Evolutionary conservation across 1,140 invertebrate species (phyloP), one percentile per base, ranked within the genome.

Genomic region (Scaptomyza hsui): DNA sequence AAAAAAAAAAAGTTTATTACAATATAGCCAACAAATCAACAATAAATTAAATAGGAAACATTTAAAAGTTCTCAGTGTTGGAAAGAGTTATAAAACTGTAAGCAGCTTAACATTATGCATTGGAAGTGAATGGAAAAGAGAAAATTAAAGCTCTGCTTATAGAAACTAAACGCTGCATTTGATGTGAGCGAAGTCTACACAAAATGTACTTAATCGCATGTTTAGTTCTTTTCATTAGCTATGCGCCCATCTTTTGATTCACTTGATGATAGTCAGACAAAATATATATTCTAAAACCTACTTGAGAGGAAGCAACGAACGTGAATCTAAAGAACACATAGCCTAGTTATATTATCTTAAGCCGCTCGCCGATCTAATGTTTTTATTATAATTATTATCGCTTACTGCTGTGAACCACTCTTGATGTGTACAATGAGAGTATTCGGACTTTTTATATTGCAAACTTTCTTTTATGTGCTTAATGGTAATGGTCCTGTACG

Each of bases 181-280:
- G 49, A 63, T 75, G 45, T 47, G 41, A 41, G 26, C 35, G 57
- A 35, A 35, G 32, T 68, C 63, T 41, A 56, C 51, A 41, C 56
- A 21, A 72, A 59, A 67, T 77, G 78, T 80, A 77, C 78, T 80
- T 80, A 82, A 80, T 64, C 44, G 62, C 73, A 64, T 64, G 57
- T 77, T 81, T 72, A 69, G 64, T 72, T 69, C 55, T 48, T 37
- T 45, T 1, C 3, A 9, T 37, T n/a, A 37, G 32, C 12, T n/a
- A 37, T 24, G 26, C 63, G 35, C 48, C 41, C 41, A 44, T 12
- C 44, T 52, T 2, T 37, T n/a, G 10, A 56, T 13, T 49, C 19
- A 61, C 13, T 41, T 2, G n/a, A n/a, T 35, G 1, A 29, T 16
- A 29, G 35, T 51, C 45, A 68, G 64, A 51, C 29, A 35, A 29